These are phyloP conservation scores for Tromatobia lineatoria DNA, from an alignment of 2,888 invertebrate genomes.

Conservation along the genomic window DNA sequence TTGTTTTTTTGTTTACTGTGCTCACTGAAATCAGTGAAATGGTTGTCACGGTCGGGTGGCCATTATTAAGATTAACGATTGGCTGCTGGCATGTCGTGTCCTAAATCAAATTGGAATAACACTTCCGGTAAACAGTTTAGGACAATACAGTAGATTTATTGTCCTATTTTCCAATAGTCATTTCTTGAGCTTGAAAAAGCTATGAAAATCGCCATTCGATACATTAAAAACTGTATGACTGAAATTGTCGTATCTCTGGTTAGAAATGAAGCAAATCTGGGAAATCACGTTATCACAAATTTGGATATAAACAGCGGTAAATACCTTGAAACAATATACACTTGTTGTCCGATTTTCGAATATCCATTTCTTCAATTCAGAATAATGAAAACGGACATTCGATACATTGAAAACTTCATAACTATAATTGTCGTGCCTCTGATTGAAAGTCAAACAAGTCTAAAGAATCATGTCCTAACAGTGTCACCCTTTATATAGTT, in stretches of 20 bases:
- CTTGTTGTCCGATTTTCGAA: no score
- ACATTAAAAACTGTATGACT: background rate
- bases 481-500: slow-evolving; percentile 5
- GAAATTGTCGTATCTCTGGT: background rate
- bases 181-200: background rate
- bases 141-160: background rate
- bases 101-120: slow-evolving; percentile 52
- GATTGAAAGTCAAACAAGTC: background rate
- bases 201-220: no score
- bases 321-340: no score
- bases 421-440: no score
- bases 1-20: background rate
- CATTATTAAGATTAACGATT: background rate
- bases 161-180: background rate
- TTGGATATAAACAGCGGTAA: no score
- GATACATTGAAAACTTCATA: background rate
- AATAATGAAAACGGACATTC: no score
- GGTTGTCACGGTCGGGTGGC: slow-evolving; percentile 15
- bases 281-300: no score
- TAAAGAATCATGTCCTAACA: background rate
- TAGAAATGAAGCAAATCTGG: no score
- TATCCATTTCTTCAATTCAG: no score
- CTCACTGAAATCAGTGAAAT: slow-evolving; percentile 40
- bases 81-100: slow-evolving; percentile 33
- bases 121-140: background rate